Base-by-base conservation (phyloP, 2,797 vertebrate species). In the Holocentrus rufus region DNA sequence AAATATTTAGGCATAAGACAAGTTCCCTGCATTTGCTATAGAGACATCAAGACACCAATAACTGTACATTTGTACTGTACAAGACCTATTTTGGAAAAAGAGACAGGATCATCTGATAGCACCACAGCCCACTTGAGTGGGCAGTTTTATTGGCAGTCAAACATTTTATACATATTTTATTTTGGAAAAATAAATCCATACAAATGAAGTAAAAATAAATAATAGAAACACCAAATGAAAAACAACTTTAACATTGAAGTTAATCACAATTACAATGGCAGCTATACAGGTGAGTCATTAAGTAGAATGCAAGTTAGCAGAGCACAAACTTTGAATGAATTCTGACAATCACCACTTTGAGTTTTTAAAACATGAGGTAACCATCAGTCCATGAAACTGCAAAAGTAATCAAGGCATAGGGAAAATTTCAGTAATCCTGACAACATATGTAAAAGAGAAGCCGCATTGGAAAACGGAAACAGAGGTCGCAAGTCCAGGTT, bases 71-170 rank as follows among this genome's bases (percentile, higher is more conserved):
- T 73, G 55, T 5, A 67, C 39, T 27, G 67, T n/a, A n/a, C n/a
- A 79, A 76, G 5, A 72, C 8, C 23, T 65, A 18, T 1, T 4
- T 1, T 46, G 34, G 36, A 65, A 31, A 56, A 54, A 65, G 13
- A 73, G 14, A 30, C 20, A 44, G 7, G 60, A 64, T 81, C 11
- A 18, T 61, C 50, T 72, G 42, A 77, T 82, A 92, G 91, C 90
- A 92, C 90, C 90, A 81, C 57, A 78, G 81, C 85, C 86, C 87
- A 7, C 3, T 2, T 53, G 25, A 56, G 47, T 65, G 85, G 84
- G 85, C 82, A 55, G 34, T 65, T 87, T 91, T 88, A 87, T 85
- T 88, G 78, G 79, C 82, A 82, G 83, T 80, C 31, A 7, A 81
- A 11, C 67, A 44, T 39, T 55, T 9, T 59, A 39, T 36, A 69